A percentile compares a stretch with the other conserved stretches of the same genome.
Conservation (phyloP, 2,797 vertebrate species). For the Otus scops region DNA sequence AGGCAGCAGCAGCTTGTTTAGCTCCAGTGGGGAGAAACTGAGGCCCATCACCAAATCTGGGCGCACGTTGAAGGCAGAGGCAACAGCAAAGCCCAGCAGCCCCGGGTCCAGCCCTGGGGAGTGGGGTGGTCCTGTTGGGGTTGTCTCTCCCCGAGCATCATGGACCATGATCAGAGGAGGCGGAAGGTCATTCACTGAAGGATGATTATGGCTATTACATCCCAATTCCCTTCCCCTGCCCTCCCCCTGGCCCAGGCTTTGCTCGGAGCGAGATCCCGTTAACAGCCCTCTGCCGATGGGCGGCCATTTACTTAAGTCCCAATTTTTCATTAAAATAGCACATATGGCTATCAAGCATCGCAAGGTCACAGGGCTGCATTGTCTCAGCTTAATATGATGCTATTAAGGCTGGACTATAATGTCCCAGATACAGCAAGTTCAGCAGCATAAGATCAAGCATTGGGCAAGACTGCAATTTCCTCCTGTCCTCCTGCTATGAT, state of each 20-base stretch:
- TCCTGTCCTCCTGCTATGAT: constrained; percentile 70
- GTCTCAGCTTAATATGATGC: constrained; percentile 64
- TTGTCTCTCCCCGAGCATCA: background rate
- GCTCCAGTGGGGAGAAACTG: accelerated
- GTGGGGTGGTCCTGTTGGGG: background rate
- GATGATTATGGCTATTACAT: constrained; percentile 2
- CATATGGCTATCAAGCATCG: background rate
- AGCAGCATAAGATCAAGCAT: constrained; percentile 58
- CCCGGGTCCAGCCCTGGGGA: accelerated
- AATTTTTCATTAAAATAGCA: constrained; percentile 70
- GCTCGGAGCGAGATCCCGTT: background rate
- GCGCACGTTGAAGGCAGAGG: accelerated
- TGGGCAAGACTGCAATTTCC: constrained; percentile 71
- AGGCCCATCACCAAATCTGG: background rate
- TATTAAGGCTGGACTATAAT: constrained; percentile 60
- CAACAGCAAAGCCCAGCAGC: background rate
- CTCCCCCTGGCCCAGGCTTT: background rate
- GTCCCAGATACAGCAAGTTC: constrained; percentile 6
- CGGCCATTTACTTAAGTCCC: constrained; percentile 37
- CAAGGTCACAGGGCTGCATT: constrained; percentile 71
- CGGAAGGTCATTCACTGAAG: background rate
- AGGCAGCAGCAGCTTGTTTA: background rate
- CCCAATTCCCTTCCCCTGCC: background rate
- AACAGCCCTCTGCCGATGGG: background rate
- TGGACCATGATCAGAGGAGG: background rate